Evolutionary conservation across 2,888 invertebrate genomes (phyloP).

Genomic region (Ctena decussata): DNA sequence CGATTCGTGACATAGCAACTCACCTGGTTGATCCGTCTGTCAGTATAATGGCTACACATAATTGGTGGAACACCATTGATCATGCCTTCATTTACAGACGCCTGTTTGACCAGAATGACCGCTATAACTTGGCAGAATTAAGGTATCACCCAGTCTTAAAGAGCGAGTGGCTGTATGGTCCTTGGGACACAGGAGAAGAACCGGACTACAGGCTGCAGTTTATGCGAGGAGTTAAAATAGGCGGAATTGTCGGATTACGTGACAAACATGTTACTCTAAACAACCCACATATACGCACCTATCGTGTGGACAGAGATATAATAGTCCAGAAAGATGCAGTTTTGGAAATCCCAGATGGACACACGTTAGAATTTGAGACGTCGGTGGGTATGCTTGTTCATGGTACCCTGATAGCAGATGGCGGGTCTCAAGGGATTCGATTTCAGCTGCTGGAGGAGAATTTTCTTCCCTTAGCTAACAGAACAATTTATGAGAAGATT

Average conservation of each 20-base stretch:
- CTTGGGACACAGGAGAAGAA: constrained; percentile 93
- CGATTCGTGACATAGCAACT: constrained; percentile 97
- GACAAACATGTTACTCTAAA: constrained; percentile 66
- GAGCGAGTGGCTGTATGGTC: constrained; percentile 95
- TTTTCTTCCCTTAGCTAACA: constrained; percentile 75
- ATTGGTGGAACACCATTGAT: constrained; percentile 93
- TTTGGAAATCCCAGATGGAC: constrained; percentile 95
- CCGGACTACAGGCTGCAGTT: constrained; percentile 92
- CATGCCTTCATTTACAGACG: constrained; percentile 74
- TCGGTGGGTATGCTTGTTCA: constrained; percentile 97
- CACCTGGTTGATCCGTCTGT: constrained; percentile 98
- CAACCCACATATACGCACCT: constrained; percentile 86
- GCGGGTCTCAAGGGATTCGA: constrained; percentile 64
- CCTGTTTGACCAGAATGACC: constrained; percentile 85
- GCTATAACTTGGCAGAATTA: constrained; percentile 97
- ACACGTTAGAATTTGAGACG: constrained; percentile 95
- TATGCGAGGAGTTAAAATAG: constrained; percentile 77
- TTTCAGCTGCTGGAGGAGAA: constrained; percentile 74
- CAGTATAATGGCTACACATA: constrained; percentile 96
- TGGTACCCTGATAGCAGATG: constrained; percentile 92
- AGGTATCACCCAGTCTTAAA: constrained; percentile 96
- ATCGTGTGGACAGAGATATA: constrained; percentile 97
- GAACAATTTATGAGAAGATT: constrained; percentile 88
- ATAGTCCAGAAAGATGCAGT: constrained; percentile 97
- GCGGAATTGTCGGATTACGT: constrained; percentile 78